Conservation (phyloP, 2,113 vertebrate genomes). For the human region DNA sequence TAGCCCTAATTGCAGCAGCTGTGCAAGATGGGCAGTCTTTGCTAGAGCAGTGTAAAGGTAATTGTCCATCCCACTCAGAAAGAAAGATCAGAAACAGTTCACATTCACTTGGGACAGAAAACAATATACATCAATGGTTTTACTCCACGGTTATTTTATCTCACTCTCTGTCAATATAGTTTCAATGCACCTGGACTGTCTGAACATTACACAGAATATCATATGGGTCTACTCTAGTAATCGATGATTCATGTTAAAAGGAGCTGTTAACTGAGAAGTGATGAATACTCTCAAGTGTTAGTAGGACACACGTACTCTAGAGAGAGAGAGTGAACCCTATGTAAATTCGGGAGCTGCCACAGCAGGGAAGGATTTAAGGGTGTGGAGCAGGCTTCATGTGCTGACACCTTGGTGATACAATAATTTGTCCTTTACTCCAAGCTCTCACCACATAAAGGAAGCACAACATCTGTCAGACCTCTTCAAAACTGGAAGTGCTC, state of each 20-base stretch:
- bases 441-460: background rate
- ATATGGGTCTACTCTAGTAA: background rate
- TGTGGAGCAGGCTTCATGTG: background rate
- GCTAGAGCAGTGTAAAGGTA: background rate
- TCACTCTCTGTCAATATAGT: background rate
- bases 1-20: background rate
- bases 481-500: background rate
- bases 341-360: background rate
- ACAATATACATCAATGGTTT: background rate
- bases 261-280: background rate
- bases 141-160: background rate
- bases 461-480: background rate
- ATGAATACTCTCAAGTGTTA: background rate
- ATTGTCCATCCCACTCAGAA: background rate
- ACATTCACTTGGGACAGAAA: background rate
- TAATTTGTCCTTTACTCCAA: background rate
- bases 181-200: background rate
- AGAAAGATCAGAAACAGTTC: background rate
- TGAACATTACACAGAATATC: background rate
- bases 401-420: background rate
- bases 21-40: background rate
- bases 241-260: background rate
- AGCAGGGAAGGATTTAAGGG: background rate
- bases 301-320: background rate
- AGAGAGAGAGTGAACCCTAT: background rate